These are phyloP conservation scores for Spodoptera frugiperda DNA, from an alignment of 1,140 invertebrate genomes.

Conservation along the genomic window DNA sequence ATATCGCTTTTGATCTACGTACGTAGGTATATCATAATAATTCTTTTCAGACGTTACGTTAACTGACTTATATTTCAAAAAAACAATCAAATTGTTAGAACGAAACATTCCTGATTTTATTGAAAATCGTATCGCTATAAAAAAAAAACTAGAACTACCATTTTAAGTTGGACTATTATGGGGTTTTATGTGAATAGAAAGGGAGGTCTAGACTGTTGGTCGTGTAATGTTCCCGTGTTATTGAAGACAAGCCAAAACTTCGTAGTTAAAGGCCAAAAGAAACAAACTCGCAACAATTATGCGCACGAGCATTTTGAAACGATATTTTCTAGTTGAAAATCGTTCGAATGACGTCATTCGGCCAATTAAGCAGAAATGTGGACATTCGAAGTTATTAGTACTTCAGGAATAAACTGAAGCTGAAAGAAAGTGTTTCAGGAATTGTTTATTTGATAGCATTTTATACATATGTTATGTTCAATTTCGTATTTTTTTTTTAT, in stretches of 20 bases:
- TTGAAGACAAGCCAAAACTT: constrained; percentile 58
- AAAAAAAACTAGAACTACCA: constrained; percentile 7
- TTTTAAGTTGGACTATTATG: neutral
- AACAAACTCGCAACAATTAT: constrained; percentile 55
- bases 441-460: neutral
- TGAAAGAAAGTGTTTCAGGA: neutral
- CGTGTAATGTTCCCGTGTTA: constrained; percentile 49
- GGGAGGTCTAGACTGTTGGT: constrained; percentile 34
- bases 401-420: neutral
- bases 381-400: neutral
- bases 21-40: constrained; percentile 11
- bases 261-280: constrained; percentile 54
- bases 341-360: neutral
- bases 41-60: constrained; percentile 6
- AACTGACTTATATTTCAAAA: constrained; percentile 24
- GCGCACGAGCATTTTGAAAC: constrained; percentile 35
- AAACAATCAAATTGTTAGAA: constrained; percentile 5
- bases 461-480: neutral
- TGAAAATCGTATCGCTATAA: constrained; percentile 19
- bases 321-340: constrained; percentile 26
- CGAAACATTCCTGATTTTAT: constrained; percentile 21
- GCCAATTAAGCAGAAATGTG: constrained; percentile 15
- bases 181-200: no score
- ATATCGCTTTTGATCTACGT: neutral
- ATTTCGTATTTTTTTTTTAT: no score